Conservation (phyloP, 1,140 invertebrate species). For the Macrosteles quadrilineatus region DNA sequence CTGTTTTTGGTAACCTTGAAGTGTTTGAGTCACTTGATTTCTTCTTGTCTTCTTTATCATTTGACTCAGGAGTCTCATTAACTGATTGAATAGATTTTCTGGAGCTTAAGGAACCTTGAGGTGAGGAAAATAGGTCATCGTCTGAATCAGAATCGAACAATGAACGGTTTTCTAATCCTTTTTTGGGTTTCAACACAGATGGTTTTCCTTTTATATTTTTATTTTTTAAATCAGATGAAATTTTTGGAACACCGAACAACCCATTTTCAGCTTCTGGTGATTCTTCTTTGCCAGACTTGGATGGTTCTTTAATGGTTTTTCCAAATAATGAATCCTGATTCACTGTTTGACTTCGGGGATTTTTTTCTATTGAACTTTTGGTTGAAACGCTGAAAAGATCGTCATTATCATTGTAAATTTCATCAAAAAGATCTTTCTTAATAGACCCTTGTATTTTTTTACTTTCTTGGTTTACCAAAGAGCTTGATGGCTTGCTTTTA, state of each 20-base stretch:
- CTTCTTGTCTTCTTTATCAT: neutral
- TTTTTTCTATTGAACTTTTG: conserved; percentile 26
- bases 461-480: neutral
- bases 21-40: neutral
- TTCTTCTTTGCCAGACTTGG: neutral
- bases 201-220: too few relatives aligned
- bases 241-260: conserved; percentile 15
- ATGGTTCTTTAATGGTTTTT: neutral
- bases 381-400: conserved; percentile 41
- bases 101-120: conserved; percentile 5
- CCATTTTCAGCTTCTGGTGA: conserved; percentile 9
- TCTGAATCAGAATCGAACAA: conserved; percentile 8
- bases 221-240: neutral
- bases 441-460: neutral
- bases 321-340: conserved; percentile 4
- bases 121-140: conserved; percentile 13
- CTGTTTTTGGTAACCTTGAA: neutral
- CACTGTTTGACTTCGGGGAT: neutral
- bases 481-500: neutral
- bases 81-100: neutral
- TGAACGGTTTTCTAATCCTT: neutral
- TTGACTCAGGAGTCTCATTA: neutral
- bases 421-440: conserved; percentile 38
- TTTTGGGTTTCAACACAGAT: neutral
- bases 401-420: conserved; percentile 47